A percentile compares a stretch with the other conserved stretches of the same genome.
Conservation (phyloP, 2,113 vertebrate species). For the Callionymus lyra region DNA sequence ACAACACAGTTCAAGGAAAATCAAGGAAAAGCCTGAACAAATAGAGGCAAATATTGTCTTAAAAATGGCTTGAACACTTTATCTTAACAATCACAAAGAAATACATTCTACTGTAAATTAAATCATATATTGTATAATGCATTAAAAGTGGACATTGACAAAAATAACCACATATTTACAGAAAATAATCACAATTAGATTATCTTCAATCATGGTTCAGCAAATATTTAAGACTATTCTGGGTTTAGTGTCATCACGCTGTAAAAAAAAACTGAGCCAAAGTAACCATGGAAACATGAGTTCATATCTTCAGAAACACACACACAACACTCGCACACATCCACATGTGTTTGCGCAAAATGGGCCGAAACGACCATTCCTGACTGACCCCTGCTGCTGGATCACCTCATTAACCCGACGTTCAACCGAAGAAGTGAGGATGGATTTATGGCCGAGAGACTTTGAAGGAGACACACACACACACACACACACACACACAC, state of each 20-base stretch:
- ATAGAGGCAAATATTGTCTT: too few relatives aligned
- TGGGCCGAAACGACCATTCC: constrained; percentile 2
- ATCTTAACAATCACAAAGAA: too few relatives aligned
- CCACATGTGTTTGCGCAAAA: constrained; percentile 2
- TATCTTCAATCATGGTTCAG: constrained; percentile 2
- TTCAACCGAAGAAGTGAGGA: constrained; percentile 23
- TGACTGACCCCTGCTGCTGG: constrained; percentile 27
- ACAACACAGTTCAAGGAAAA: too few relatives aligned
- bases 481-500: constrained; percentile 4
- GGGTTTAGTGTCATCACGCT: not conserved
- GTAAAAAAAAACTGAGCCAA: too few relatives aligned
- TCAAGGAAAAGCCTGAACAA: too few relatives aligned
- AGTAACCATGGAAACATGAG: too few relatives aligned
- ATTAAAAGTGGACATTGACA: too few relatives aligned
- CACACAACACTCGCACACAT: not conserved
- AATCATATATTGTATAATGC: too few relatives aligned
- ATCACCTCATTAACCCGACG: constrained; percentile 42
- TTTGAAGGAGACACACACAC: constrained; percentile 3
- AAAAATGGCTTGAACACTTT: too few relatives aligned
- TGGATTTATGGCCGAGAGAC: constrained; percentile 29
- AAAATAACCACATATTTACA: too few relatives aligned
- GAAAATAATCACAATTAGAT: too few relatives aligned
- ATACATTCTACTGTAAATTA: too few relatives aligned
- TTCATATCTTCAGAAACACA: not conserved
- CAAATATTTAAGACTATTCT: not conserved